Evolutionary conservation across 2,797 vertebrate species (phyloP), one percentile per base, ranked within the genome.

Genomic region (Uromys caudimaculatus): DNA sequence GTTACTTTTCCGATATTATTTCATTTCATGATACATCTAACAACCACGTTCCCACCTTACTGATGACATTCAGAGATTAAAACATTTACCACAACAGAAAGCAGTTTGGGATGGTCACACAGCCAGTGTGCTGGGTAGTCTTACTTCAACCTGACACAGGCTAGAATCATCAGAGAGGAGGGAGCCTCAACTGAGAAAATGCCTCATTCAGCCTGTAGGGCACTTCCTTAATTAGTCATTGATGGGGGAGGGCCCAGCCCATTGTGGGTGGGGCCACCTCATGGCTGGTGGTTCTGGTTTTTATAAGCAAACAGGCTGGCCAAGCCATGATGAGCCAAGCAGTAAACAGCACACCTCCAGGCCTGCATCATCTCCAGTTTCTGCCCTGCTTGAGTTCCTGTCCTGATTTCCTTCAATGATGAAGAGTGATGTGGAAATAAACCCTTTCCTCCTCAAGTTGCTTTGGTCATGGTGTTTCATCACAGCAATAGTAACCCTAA

Each of bases 1-100:
- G 67, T 77, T 52, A 58, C n/a, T 95, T 93, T 38, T 38, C 89
- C 24, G 58, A 87, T 5, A 6, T 86, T 56, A 75, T 41, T 41
- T 81, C 79, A 91, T 67, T 87, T 95, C 56, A 87, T 47, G 35
- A 27, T 87, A 27, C 64, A 58, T 71, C 50, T 64, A 67, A 87
- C 73, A 79, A 77, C 10, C 24, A 60, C 52, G 79, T 76, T 67
- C 19, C 77, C 38, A 76, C 21, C 75, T 89, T 85, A 93, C 69
- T 94, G 24, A 76, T 35, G 44, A 71, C 56, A 84, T 82, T 75
- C 44, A 77, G 35, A 93, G 24, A 3, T 81, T 86, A 52, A 95
- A 52, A 91, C 67, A 75, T 67, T 71, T 86, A 87, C 41, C 21
- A 44, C 24, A 50, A 52, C 23, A 95, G 41, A 90, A 84, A 41